These are phyloP conservation scores for Picathartes gymnocephalus DNA, from an alignment of 2,113 vertebrate genomes.

Conservation along the genomic window DNA sequence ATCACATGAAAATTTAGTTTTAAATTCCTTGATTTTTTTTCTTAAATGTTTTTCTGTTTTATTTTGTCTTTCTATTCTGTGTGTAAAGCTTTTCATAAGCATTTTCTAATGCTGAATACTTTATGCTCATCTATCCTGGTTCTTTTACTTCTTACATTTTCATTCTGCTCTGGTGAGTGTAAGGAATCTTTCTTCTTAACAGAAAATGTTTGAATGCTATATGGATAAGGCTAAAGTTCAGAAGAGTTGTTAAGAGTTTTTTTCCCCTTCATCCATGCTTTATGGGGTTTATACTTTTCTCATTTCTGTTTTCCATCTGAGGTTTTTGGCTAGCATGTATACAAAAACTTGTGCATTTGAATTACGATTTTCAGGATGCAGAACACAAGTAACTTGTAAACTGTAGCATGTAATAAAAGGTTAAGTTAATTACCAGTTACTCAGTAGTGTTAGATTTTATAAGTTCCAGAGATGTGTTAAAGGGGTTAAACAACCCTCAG, in stretches of 20 bases:
- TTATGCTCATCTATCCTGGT: constrained; percentile 65
- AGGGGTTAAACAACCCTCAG: not conserved
- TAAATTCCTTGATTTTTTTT: not conserved
- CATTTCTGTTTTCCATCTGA: not conserved
- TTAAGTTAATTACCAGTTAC: not conserved
- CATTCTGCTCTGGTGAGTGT: constrained; percentile 67
- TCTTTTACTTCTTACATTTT: constrained; percentile 68
- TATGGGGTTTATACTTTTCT: not conserved
- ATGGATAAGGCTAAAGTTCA: not conserved
- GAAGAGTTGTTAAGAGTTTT: not conserved
- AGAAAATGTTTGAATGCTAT: constrained; percentile 19
- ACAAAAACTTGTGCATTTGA: not conserved
- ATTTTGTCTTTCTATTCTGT: constrained; percentile 56
- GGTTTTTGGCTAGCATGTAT: not conserved
- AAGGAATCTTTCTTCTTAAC: constrained; percentile 65
- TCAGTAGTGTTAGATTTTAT: not conserved
- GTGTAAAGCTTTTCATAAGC: constrained; percentile 64
- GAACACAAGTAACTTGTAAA: not conserved
- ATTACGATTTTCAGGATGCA: not conserved
- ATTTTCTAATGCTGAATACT: constrained; percentile 65
- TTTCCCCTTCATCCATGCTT: not conserved
- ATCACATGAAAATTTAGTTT: not conserved
- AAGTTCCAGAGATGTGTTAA: not conserved
- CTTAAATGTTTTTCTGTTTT: constrained; percentile 44
- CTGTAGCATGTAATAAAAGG: not conserved